phyloP scores from a whole-genome alignment of 2,797 vertebrate species.

The Pseudomugil tenellus region DNA sequence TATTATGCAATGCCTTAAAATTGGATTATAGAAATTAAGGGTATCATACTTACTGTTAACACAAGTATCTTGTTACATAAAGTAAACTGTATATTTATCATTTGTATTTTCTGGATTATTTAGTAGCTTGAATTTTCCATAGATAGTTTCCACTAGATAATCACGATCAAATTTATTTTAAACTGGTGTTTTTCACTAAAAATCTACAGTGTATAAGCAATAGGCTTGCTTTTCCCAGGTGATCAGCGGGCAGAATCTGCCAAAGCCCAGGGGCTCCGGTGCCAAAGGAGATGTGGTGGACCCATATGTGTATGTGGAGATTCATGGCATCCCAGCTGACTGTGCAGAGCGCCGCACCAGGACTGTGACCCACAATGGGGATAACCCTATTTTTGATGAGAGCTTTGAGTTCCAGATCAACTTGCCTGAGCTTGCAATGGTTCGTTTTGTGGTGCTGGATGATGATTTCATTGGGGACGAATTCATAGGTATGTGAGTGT shows the following conservation, averaged over 20 bases:
- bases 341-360: constrained; percentile 92
- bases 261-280: constrained; percentile 91
- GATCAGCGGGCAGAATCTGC: constrained; percentile 94
- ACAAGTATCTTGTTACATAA: background rate
- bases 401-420: constrained; percentile 98
- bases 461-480: constrained; percentile 97
- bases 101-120: background rate
- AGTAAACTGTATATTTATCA: background rate
- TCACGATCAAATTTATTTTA: background rate
- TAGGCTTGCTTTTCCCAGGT: constrained; percentile 65
- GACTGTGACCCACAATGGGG: constrained; percentile 92
- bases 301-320: constrained; percentile 94
- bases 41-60: background rate
- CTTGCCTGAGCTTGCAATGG: constrained; percentile 93
- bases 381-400: constrained; percentile 94
- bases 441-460: constrained; percentile 94
- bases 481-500: constrained; percentile 86
- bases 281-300: constrained; percentile 95
- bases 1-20: background rate
- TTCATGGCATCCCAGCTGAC: constrained; percentile 95
- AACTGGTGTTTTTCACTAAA: background rate
- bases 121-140: background rate
- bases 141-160: background rate
- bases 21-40: background rate
- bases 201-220: background rate